These are phyloP conservation scores for Diacarnus erythraeanus DNA, from an alignment of 37 sponge, comb jelly and placozoan species.

Conservation along the genomic window DNA sequence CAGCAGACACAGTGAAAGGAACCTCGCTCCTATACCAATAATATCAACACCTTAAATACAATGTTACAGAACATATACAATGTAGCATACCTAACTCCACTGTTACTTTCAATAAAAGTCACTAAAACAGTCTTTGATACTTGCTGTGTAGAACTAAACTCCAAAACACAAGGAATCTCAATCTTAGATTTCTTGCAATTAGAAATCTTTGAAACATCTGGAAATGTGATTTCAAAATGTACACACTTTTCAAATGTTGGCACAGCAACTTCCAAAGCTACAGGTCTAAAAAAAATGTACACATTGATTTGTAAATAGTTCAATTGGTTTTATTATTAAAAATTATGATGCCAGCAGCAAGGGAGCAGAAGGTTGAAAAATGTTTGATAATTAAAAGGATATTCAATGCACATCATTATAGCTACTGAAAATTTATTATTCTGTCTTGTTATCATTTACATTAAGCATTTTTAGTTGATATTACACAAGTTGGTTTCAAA, in stretches of 20 bases:
- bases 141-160: constrained; percentile 57
- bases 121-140: constrained; percentile 38
- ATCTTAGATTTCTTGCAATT: background rate
- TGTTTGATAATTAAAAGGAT: too few relatives aligned
- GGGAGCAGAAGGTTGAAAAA: too few relatives aligned
- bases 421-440: too few relatives aligned
- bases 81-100: constrained; percentile 31
- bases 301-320: background rate
- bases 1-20: constrained; percentile 68
- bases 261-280: constrained; percentile 29
- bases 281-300: constrained; percentile 24
- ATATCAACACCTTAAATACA: background rate
- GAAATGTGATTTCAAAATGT: constrained; percentile 18
- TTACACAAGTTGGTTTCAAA: too few relatives aligned
- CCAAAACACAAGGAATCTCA: constrained; percentile 33
- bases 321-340: background rate
- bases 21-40: constrained; percentile 26
- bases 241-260: constrained; percentile 15
- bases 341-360: too few relatives aligned
- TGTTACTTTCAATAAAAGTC: constrained; percentile 38
- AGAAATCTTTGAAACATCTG: background rate
- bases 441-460: too few relatives aligned
- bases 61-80: background rate
- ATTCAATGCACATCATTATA: too few relatives aligned
- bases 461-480: too few relatives aligned